Percentiles rank a stretch among this genome's conserved stretches.
These are phyloP conservation scores for Leptinotarsa undecemlineata DNA, from an alignment of 1,140 invertebrate genomes.

Conservation along the genomic window DNA sequence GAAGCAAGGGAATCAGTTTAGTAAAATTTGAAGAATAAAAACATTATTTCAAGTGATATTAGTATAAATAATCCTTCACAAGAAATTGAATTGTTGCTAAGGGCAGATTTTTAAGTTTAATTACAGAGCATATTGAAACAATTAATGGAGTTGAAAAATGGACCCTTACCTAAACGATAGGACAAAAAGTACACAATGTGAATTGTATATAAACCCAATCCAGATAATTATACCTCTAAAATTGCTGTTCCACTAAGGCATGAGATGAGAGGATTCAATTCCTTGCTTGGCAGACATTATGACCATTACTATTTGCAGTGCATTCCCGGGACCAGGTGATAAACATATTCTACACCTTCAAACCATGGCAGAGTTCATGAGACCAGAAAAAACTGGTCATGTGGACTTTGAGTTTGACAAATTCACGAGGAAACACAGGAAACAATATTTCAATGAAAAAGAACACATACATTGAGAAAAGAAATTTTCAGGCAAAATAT, in stretches of 20 bases:
- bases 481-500: constrained; percentile 89
- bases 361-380: constrained; percentile 91
- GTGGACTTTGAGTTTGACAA: constrained; percentile 76
- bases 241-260: constrained; percentile 67
- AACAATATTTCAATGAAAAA: constrained; percentile 65
- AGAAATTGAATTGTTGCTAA: no score
- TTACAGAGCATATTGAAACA: constrained; percentile 55
- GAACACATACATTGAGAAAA: constrained; percentile 75
- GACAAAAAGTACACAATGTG: constrained; percentile 85
- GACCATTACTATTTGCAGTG: constrained; percentile 90
- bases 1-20: no score
- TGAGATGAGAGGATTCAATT: constrained; percentile 92
- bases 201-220: constrained; percentile 71
- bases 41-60: no score
- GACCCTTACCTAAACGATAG: constrained; percentile 66
- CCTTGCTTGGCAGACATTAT: constrained; percentile 90
- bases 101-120: no score
- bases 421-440: constrained; percentile 77
- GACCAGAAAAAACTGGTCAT: constrained; percentile 70
- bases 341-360: constrained; percentile 78
- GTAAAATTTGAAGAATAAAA: no score
- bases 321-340: constrained; percentile 86
- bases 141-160: constrained; percentile 73
- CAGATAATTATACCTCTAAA: constrained; percentile 47
- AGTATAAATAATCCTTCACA: no score